phyloP scores from a whole-genome alignment of 2,888 invertebrate genomes.

The Laothoe populi region DNA sequence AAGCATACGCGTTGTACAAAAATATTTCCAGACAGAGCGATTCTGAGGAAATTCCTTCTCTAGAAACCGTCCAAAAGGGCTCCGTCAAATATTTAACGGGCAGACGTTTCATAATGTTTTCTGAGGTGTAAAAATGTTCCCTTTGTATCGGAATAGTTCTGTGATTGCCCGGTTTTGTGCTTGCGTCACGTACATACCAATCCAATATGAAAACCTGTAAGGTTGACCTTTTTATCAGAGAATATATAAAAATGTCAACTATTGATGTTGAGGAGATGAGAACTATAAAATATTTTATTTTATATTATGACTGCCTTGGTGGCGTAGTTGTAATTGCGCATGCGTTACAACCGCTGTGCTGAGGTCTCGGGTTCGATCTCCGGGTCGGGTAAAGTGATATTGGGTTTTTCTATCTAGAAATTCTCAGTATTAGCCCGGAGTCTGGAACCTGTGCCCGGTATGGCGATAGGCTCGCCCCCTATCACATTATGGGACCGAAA shows the following conservation, averaged over 20 bases:
- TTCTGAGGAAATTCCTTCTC: slow-evolving; percentile 33
- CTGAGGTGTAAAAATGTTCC: slow-evolving; percentile 12
- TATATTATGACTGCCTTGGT: too few relatives aligned
- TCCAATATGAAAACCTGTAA: slow-evolving; percentile 1
- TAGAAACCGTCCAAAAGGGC: slow-evolving; percentile 60
- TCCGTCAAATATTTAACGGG: slow-evolving; percentile 58
- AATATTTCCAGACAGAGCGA: slow-evolving; percentile 1
- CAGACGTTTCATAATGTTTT: slow-evolving; percentile 43
- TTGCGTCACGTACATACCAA: slow-evolving; percentile 4
- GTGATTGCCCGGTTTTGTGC: slow-evolving; percentile 11
- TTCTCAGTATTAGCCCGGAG: too few relatives aligned
- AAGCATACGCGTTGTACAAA: neutral
- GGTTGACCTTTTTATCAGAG: slow-evolving; percentile 14
- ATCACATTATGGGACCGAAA: too few relatives aligned
- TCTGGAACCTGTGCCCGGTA: too few relatives aligned
- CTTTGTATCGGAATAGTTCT: slow-evolving; percentile 25
- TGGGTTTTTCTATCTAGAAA: too few relatives aligned
- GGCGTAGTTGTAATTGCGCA: too few relatives aligned
- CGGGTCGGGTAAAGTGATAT: too few relatives aligned
- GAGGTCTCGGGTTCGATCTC: too few relatives aligned
- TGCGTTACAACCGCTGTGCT: too few relatives aligned
- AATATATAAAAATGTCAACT: neutral
- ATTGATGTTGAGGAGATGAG: slow-evolving; percentile 9
- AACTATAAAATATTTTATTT: neutral
- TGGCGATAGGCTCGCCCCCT: too few relatives aligned